phyloP scores from a whole-genome alignment of 2,888 invertebrate genomes.

The Caenorhabditis angaria region DNA sequence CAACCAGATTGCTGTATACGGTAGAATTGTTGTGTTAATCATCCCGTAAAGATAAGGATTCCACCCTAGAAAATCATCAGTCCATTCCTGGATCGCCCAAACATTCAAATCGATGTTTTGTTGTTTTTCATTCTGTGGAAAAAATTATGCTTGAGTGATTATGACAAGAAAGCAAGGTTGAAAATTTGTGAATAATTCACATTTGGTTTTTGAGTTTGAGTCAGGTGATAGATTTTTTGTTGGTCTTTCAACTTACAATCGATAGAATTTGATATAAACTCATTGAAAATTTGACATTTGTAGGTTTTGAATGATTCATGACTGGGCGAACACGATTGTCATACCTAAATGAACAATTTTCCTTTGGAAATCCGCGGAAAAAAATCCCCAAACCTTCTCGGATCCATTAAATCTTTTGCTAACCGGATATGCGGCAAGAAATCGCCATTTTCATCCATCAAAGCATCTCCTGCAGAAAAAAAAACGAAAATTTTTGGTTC shows the following conservation, averaged over 20 bases:
- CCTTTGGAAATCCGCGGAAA: background rate
- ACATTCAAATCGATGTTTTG: conserved; percentile 71
- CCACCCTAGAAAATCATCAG: conserved; percentile 70
- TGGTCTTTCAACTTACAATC: conserved; percentile 50
- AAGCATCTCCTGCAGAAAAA: conserved; percentile 57
- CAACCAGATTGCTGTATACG: conserved; percentile 68
- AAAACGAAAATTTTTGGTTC: background rate
- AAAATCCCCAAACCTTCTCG: conserved; percentile 42
- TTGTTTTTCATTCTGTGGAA: conserved; percentile 69
- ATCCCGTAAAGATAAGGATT: conserved; percentile 67
- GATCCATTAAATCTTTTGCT: conserved; percentile 69
- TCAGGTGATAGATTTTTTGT: background rate
- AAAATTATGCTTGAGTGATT: background rate
- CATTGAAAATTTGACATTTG: conserved; percentile 68
- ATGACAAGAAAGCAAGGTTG: background rate
- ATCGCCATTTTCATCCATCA: conserved; percentile 65
- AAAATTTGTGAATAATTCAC: background rate
- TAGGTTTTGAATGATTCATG: conserved; percentile 63
- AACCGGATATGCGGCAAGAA: conserved; percentile 70
- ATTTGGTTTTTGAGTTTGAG: background rate
- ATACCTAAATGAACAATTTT: conserved; percentile 48
- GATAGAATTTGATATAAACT: conserved; percentile 69
- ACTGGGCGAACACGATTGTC: conserved; percentile 68
- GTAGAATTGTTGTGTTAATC: conserved; percentile 70
- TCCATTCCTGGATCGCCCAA: conserved; percentile 72